Evolutionary conservation across 1,140 invertebrate genomes (phyloP).

Genomic region (Tetraneura akinire): DNA sequence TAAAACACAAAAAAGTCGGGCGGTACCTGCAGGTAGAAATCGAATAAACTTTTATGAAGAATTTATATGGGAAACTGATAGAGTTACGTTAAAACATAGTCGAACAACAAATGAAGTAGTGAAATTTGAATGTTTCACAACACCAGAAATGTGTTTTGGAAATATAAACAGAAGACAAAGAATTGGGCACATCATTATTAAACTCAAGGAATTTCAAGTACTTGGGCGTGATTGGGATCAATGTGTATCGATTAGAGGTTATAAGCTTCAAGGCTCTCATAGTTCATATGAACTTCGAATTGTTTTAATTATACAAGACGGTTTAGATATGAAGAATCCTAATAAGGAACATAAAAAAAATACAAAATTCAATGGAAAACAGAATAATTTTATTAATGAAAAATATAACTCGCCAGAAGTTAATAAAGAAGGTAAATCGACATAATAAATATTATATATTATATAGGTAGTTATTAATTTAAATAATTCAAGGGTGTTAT

Average conservation of each 20-base stretch:
- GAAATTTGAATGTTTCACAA: slow-evolving; percentile 21
- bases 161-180: slow-evolving; percentile 14
- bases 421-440: slow-evolving; percentile 1
- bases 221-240: slow-evolving; percentile 35
- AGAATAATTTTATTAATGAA: not conserved
- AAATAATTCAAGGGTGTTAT: too few relatives aligned
- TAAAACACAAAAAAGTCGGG: not conserved
- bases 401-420: not conserved
- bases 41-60: slow-evolving; percentile 17
- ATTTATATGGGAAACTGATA: slow-evolving; percentile 10
- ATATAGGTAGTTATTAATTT: too few relatives aligned
- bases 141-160: not conserved
- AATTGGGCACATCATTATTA: slow-evolving; percentile 1
- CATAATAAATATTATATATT: too few relatives aligned
- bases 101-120: slow-evolving; percentile 3
- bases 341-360: not conserved
- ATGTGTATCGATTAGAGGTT: not conserved
- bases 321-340: not conserved
- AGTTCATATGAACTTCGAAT: not conserved
- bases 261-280: slow-evolving; percentile 3
- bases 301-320: slow-evolving; percentile 20
- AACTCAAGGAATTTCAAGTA: slow-evolving; percentile 38
- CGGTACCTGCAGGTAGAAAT: not conserved
- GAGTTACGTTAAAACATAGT: not conserved
- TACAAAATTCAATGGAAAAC: not conserved